These are phyloP conservation scores for Eurystomus gularis DNA, from an alignment of 2,113 vertebrate species.

Conservation along the genomic window DNA sequence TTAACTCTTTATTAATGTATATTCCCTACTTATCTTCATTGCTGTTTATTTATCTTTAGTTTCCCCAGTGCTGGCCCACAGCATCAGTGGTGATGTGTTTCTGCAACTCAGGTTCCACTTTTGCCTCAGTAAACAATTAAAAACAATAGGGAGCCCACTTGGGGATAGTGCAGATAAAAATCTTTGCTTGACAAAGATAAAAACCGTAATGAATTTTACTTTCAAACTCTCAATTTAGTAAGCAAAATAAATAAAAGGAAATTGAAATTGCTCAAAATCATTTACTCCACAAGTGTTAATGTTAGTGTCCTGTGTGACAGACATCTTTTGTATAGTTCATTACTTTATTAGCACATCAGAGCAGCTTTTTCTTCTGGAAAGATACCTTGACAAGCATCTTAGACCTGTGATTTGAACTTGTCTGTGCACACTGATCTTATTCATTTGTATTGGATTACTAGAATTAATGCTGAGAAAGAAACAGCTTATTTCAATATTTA, in stretches of 20 bases:
- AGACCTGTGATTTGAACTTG: conserved; percentile 38
- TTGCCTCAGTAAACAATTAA: not conserved
- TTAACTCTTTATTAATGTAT: not conserved
- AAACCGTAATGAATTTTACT: not conserved
- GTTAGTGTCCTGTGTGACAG: conserved; percentile 12
- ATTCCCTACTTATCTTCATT: not conserved
- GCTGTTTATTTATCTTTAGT: not conserved
- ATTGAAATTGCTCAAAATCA: not conserved
- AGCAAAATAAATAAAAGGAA: conserved; percentile 46
- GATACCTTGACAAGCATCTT: not conserved
- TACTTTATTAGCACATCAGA: conserved; percentile 53
- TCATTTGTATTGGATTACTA: not conserved
- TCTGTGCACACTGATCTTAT: not conserved
- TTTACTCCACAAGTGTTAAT: conserved; percentile 36
- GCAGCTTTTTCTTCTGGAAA: not conserved
- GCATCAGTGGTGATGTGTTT: not conserved
- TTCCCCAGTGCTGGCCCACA: too few species aligned
- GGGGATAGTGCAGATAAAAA: not conserved
- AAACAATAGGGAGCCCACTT: not conserved
- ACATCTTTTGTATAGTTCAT: conserved; percentile 36
- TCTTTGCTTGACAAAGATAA: conserved; percentile 22
- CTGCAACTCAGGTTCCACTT: not conserved
- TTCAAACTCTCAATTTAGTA: conserved; percentile 5
- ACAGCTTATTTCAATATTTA: not conserved
- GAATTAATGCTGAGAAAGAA: not conserved